A percentile compares a stretch with the other conserved stretches of the same genome.
Evolutionary conservation across 2,888 invertebrate species (phyloP).

Genomic region (Abscondita cerata): DNA sequence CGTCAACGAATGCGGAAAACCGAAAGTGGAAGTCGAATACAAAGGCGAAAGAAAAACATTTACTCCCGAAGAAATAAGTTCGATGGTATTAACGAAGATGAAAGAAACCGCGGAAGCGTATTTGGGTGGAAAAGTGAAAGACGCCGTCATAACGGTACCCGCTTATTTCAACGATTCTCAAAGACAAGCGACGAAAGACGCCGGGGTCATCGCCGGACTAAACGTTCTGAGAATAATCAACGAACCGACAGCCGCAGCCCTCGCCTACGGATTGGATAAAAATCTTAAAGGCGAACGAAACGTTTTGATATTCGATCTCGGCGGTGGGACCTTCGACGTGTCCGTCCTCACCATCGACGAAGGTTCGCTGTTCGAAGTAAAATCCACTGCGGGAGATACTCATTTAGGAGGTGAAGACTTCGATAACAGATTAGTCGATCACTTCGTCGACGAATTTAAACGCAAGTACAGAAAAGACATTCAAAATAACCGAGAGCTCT

Average conservation of each 20-base stretch:
- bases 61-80: conserved; percentile 68
- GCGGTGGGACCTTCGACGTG: neutral
- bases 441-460: neutral
- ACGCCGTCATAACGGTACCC: conserved; percentile 72
- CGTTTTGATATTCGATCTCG: conserved; percentile 60
- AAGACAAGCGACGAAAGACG: neutral
- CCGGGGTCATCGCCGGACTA: conserved; percentile 58
- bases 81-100: neutral
- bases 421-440: neutral
- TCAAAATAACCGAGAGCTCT: neutral
- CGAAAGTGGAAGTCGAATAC: conserved; percentile 72
- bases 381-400: neutral
- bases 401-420: neutral
- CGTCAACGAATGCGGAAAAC: conserved; percentile 68
- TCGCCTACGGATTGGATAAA: conserved; percentile 75
- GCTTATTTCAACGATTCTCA: neutral
- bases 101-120: neutral
- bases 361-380: neutral
- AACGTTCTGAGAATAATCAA: conserved; percentile 84
- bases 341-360: neutral
- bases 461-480: neutral
- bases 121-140: conserved; percentile 71
- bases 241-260: conserved; percentile 79
- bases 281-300: conserved; percentile 71
- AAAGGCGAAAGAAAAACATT: conserved; percentile 69